phyloP scores from a whole-genome alignment of 2,113 vertebrate species.

The Charadrius vociferus region DNA sequence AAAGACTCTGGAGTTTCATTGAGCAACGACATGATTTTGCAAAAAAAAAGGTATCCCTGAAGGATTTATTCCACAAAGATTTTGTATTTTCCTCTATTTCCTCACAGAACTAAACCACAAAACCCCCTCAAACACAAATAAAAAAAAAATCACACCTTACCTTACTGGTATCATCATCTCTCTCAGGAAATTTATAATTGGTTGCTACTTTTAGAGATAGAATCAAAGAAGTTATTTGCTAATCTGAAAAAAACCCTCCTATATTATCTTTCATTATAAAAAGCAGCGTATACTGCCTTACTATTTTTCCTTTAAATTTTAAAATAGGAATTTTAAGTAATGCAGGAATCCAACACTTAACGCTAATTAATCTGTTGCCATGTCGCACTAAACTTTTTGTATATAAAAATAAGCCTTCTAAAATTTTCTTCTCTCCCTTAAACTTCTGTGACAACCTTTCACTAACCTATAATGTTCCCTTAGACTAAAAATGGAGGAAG shows the following conservation, averaged over 20 bases:
- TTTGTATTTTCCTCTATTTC: not conserved
- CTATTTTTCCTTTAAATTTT: not conserved
- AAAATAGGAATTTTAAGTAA: not conserved
- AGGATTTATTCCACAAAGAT: not conserved
- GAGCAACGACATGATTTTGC: not conserved
- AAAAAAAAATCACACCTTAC: not conserved
- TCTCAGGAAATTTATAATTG: not conserved
- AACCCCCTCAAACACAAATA: rapidly evolving
- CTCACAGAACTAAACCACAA: not conserved
- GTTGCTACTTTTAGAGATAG: not conserved
- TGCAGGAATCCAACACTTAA: not conserved
- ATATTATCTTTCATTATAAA: not conserved
- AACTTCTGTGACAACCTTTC: not conserved
- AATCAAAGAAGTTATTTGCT: not conserved
- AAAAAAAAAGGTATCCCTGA: not conserved
- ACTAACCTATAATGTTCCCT: not conserved
- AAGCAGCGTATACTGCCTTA: not conserved
- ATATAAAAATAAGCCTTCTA: not conserved
- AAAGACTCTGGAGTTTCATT: not conserved
- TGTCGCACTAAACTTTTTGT: rapidly evolving
- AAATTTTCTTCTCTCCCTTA: not conserved
- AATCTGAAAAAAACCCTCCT: not conserved
- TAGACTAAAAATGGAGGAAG: not conserved
- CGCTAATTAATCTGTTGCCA: not conserved
- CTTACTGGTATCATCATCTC: not conserved